Conservation (phyloP, 2,113 vertebrate species). For the Pao palembangensis region DNA sequence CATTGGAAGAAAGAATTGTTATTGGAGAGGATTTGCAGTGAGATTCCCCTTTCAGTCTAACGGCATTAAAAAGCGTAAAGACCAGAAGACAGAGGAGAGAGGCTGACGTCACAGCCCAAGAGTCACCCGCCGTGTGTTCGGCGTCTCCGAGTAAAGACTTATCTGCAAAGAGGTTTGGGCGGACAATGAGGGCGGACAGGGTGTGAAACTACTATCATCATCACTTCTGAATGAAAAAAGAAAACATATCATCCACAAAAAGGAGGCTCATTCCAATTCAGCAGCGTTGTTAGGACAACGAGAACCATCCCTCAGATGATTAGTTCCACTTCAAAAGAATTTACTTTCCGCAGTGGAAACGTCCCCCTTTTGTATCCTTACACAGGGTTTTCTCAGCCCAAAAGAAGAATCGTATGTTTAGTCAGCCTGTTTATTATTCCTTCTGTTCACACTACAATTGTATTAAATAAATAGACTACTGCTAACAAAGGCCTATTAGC, state of each 20-base stretch:
- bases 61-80: slow-evolving; percentile 74
- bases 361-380: slow-evolving; percentile 88
- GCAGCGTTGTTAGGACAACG: slow-evolving; percentile 99
- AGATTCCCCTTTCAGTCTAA: slow-evolving; percentile 70
- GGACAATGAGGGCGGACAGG: slow-evolving; percentile 91
- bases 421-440: slow-evolving; percentile 90
- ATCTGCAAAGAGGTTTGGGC: slow-evolving; percentile 78
- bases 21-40: slow-evolving; percentile 63
- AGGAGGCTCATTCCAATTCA: slow-evolving; percentile 91
- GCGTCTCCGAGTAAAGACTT: slow-evolving; percentile 80
- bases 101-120: slow-evolving; percentile 75
- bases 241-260: slow-evolving; percentile 97
- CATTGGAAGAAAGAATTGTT: slow-evolving; percentile 52
- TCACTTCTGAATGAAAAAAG: slow-evolving; percentile 95
- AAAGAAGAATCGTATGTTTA: slow-evolving; percentile 86
- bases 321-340: slow-evolving; percentile 99
- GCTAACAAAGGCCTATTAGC: slow-evolving; percentile 71
- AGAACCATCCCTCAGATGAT: slow-evolving; percentile 99
- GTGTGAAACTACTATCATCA: slow-evolving; percentile 98
- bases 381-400: slow-evolving; percentile 83
- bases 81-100: slow-evolving; percentile 60
- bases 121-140: slow-evolving; percentile 83
- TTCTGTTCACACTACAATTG: slow-evolving; percentile 83
- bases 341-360: slow-evolving; percentile 94
- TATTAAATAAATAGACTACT: slow-evolving; percentile 84